These are phyloP conservation scores for Python bivittatus DNA, from an alignment of 2,113 vertebrate species.

Conservation along the genomic window DNA sequence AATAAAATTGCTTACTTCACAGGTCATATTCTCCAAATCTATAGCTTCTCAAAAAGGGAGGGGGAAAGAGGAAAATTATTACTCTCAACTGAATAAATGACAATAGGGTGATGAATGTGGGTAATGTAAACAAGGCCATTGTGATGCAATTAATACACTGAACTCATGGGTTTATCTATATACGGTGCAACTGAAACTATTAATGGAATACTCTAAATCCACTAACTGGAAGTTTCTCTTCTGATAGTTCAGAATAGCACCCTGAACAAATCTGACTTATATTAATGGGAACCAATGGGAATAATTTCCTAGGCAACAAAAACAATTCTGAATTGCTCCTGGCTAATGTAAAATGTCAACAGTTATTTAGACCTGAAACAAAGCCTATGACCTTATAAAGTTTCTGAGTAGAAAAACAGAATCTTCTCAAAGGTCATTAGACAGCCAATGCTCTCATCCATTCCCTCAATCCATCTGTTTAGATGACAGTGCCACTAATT, in stretches of 20 bases:
- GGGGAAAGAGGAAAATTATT: neutral
- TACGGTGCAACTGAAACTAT: neutral
- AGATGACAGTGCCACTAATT: conserved; percentile 43
- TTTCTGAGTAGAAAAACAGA: conserved; percentile 44
- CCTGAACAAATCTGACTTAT: conserved; percentile 46
- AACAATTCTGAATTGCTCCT: conserved; percentile 33
- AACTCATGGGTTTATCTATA: neutral
- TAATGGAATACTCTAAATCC: neutral
- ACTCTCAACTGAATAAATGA: conserved; percentile 9
- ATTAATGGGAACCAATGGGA: conserved; percentile 56
- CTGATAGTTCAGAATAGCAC: neutral
- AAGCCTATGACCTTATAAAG: conserved; percentile 55
- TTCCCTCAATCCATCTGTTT: conserved; percentile 29
- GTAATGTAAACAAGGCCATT: conserved; percentile 1
- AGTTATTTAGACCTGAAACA: conserved; percentile 50
- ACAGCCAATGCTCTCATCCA: conserved; percentile 33
- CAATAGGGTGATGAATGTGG: neutral
- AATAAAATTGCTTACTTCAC: neutral
- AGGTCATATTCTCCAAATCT: fast-evolving
- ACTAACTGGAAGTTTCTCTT: neutral
- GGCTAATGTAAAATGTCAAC: conserved; percentile 62
- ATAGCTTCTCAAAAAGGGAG: neutral
- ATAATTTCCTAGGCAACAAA: conserved; percentile 56
- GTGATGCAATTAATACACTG: neutral
- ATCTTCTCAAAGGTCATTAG: conserved; percentile 53